Evolutionary conservation across 2,113 vertebrate species (phyloP).

Genomic region (Sisor rabdophorus): DNA sequence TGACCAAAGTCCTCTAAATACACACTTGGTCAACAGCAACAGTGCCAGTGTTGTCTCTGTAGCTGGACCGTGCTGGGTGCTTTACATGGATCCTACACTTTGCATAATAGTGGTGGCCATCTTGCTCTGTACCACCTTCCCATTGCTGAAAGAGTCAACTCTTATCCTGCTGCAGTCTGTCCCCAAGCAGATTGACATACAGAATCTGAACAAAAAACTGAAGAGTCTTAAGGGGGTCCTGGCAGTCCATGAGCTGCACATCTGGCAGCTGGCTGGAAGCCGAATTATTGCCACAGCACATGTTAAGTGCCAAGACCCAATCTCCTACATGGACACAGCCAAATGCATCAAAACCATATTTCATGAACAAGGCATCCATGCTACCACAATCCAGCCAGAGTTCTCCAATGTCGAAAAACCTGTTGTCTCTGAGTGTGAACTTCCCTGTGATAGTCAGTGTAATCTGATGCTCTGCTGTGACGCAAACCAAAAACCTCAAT

Average conservation of each 20-base stretch:
- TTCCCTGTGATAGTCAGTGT: slow-evolving; percentile 81
- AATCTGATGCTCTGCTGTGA: slow-evolving; percentile 82
- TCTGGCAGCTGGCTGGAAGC: slow-evolving; percentile 83
- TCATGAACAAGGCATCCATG: slow-evolving; percentile 80
- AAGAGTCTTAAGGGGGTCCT: slow-evolving; percentile 76
- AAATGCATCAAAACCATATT: slow-evolving; percentile 83
- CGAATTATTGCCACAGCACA: slow-evolving; percentile 84
- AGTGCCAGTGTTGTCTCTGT: slow-evolving; percentile 33
- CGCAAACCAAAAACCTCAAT: slow-evolving; percentile 60
- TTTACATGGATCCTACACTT: slow-evolving; percentile 80
- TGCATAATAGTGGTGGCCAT: slow-evolving; percentile 83
- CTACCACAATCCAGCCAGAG: slow-evolving; percentile 83
- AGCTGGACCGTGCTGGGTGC: slow-evolving; percentile 83
- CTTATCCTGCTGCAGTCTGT: slow-evolving; percentile 84
- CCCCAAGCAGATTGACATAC: slow-evolving; percentile 81
- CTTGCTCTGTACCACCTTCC: slow-evolving; percentile 80
- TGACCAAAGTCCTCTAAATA: slow-evolving; percentile 59
- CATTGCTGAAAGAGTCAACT: slow-evolving; percentile 81
- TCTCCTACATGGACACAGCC: slow-evolving; percentile 81
- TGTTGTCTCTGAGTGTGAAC: slow-evolving; percentile 67
- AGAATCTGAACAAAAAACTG: slow-evolving; percentile 74
- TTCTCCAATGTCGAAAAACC: slow-evolving; percentile 71
- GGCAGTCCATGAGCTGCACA: slow-evolving; percentile 80
- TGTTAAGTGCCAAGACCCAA: slow-evolving; percentile 80
- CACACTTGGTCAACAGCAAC: slow-evolving; percentile 51